These are phyloP conservation scores for Carposina sasakii DNA, from an alignment of 1,140 invertebrate species.

Conservation along the genomic window DNA sequence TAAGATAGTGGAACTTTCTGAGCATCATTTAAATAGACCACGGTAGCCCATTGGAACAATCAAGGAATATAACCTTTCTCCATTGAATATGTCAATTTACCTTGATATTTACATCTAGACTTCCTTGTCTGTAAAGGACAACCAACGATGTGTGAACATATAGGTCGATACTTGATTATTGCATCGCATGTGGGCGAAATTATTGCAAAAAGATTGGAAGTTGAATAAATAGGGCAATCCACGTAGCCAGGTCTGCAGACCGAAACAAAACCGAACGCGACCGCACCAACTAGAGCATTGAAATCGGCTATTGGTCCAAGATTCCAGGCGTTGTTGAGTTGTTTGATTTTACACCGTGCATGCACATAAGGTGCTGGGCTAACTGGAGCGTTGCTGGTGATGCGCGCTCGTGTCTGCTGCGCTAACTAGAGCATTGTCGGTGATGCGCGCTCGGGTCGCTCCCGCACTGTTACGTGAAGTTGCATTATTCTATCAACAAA, in stretches of 20 bases:
- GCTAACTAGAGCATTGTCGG: slow-evolving; percentile 17
- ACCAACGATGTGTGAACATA: slow-evolving; percentile 2
- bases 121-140: slow-evolving; percentile 56
- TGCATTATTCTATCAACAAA: slow-evolving; percentile 39
- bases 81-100: slow-evolving; percentile 29
- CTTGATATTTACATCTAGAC: slow-evolving; percentile 63
- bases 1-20: no score
- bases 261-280: slow-evolving; percentile 37
- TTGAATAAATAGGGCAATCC: slow-evolving; percentile 19
- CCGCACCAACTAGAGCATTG: slow-evolving; percentile 43
- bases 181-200: no score
- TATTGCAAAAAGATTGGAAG: no score
- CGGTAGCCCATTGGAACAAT: slow-evolving; percentile 5
- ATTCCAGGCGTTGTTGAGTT: slow-evolving; percentile 28
- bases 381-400: slow-evolving; percentile 53
- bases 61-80: slow-evolving; percentile 25
- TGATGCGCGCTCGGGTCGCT: slow-evolving; percentile 29
- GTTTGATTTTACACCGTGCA: slow-evolving; percentile 27
- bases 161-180: no score
- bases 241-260: slow-evolving; percentile 21
- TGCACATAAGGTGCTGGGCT: slow-evolving; percentile 27
- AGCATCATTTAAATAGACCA: no score
- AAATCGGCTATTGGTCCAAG: slow-evolving; percentile 42
- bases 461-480: slow-evolving; percentile 39
- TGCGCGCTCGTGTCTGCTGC: slow-evolving; percentile 11